phyloP scores from a whole-genome alignment of 1,140 invertebrate species.

The Drosophila nigromelanica region DNA sequence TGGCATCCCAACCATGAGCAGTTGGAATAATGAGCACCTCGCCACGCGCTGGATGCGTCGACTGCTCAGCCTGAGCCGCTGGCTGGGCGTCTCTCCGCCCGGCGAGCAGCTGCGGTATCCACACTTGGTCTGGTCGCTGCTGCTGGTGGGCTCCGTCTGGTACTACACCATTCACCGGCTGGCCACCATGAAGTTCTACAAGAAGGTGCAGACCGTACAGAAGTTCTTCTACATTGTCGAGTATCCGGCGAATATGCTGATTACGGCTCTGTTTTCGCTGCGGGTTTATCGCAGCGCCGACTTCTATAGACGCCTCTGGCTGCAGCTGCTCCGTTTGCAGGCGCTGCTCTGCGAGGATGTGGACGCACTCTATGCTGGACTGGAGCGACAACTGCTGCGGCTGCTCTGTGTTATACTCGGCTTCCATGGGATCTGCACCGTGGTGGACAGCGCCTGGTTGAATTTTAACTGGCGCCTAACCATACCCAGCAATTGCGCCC shows the following conservation, averaged over 20 bases:
- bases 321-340: conserved; percentile 1
- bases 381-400: not conserved
- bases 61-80: conserved; percentile 18
- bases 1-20: conserved; percentile 28
- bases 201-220: conserved; percentile 50
- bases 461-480: conserved; percentile 19
- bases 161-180: conserved; percentile 24
- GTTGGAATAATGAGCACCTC: conserved; percentile 6
- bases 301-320: conserved; percentile 1
- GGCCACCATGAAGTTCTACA: conserved; percentile 5
- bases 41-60: conserved; percentile 4
- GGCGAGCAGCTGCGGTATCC: not conserved
- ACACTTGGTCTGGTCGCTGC: conserved; percentile 47
- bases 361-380: conserved; percentile 7
- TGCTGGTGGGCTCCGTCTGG: conserved; percentile 50
- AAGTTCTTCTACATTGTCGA: conserved; percentile 54
- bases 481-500: conserved; percentile 49
- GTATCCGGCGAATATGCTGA: too few relatives aligned
- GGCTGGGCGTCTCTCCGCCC: conserved; percentile 37
- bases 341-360: conserved; percentile 9
- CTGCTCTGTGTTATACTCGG: not conserved
- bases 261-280: conserved; percentile 31
- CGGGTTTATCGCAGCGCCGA: conserved; percentile 12
- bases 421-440: conserved; percentile 45
- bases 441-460: conserved; percentile 36